Evolutionary conservation across 2,113 vertebrate genomes (phyloP), one percentile per base, ranked within the genome.

Genomic region (Phylloscopus whistleri): DNA sequence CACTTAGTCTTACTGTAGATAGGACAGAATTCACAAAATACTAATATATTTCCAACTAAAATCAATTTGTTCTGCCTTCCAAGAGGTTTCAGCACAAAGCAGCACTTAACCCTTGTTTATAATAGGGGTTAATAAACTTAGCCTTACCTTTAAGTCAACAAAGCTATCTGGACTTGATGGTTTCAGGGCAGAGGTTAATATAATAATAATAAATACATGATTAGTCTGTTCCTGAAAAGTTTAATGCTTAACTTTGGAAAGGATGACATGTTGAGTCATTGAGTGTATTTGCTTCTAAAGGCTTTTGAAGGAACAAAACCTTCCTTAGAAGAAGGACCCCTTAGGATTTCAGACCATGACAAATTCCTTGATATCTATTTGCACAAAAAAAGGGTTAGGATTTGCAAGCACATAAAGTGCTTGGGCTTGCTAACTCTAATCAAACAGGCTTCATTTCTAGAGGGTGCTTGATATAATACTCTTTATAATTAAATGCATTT

Each of bases 171-270:
- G 22, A 56, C 31, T 70, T 91, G 48, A 85, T 68, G 27, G 39
- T 66, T 90, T 92, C 43, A 84, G 90, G 87, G 46, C 46, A 92
- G 56, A 94, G 51, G 23, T 92, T 95, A 89, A 95, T n/a, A n/a
- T n/a, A n/a, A n/a, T n/a, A n/a, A n/a, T n/a, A n/a, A n/a, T 87
- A 92, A 95, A 91, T 56, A 89, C 58, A 52, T 83, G 35, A 84
- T 88, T 85, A 86, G 44, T 41, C 6, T 81, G 62, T 76, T 77
- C 41, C 41, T 84, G 62, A 95, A 81, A 81, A 44, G 9, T 75
- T 93, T 74, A 82, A 39, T 27, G 3, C 11, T 51, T 84, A 72
- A 55, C 24, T 73, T 93, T 70, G 62, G 30, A 94, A 94, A 82
- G 35, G 21, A 27, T 89, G 72, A 64, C 43, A 67, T 59, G 41